phyloP scores from a whole-genome alignment of 2,888 invertebrate genomes.

The Copidosoma aretas region DNA sequence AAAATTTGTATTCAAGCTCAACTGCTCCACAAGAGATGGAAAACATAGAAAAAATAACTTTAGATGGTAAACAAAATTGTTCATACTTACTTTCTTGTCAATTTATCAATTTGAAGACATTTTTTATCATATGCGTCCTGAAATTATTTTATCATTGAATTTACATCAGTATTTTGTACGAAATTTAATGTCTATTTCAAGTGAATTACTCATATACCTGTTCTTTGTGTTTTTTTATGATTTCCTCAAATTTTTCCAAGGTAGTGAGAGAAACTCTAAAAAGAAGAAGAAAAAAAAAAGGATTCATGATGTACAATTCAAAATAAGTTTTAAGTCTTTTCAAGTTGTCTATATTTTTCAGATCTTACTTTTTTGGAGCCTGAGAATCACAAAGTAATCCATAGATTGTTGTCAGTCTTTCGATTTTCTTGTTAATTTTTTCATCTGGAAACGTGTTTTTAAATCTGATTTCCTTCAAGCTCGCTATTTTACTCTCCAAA shows the following conservation, averaged over 20 bases:
- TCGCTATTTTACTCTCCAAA: slow-evolving; percentile 72
- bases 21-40: too few species aligned
- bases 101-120: too few species aligned
- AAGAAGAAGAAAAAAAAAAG: slow-evolving; percentile 52
- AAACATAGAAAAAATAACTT: not conserved
- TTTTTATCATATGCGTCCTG: not conserved
- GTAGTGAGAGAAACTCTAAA: slow-evolving; percentile 74
- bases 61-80: not conserved
- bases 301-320: not conserved
- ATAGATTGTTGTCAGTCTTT: slow-evolving; percentile 46
- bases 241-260: slow-evolving; percentile 73
- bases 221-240: slow-evolving; percentile 71
- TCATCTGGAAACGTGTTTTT: slow-evolving; percentile 63
- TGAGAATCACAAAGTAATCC: slow-evolving; percentile 18
- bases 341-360: not conserved
- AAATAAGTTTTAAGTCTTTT: not conserved
- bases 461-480: slow-evolving; percentile 65
- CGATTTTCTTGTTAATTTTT: slow-evolving; percentile 43
- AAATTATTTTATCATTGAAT: not conserved
- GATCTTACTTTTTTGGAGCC: slow-evolving; percentile 25
- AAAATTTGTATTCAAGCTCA: too few species aligned
- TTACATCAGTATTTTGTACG: not conserved
- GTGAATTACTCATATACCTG: slow-evolving; percentile 62
- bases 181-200: slow-evolving; percentile 22
- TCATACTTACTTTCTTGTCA: too few species aligned